These are phyloP conservation scores for Aegotheles bennettii DNA, from an alignment of 2,113 vertebrate genomes.

Conservation along the genomic window DNA sequence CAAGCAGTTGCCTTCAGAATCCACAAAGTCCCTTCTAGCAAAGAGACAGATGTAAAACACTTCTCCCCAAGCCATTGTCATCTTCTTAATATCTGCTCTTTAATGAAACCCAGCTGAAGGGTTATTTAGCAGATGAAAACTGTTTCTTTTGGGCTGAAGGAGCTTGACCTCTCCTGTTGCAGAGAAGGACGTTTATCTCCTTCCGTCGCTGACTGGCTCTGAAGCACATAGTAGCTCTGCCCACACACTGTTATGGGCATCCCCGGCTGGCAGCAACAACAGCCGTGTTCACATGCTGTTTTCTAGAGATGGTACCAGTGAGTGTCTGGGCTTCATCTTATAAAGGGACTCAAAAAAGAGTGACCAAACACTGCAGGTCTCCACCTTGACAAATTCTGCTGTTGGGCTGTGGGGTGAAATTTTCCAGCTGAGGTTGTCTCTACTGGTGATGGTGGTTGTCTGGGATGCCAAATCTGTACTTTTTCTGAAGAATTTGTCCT, in stretches of 20 bases:
- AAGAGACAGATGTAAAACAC: background rate
- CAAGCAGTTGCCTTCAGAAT: background rate
- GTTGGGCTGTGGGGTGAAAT: background rate
- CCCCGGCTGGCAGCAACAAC: background rate
- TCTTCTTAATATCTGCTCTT: background rate
- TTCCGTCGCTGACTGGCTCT: accelerated
- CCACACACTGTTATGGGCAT: accelerated
- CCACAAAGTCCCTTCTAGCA: background rate
- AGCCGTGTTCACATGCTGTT: accelerated
- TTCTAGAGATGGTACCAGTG: background rate
- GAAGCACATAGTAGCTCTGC: accelerated
- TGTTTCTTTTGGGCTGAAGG: background rate
- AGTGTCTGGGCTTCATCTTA: background rate
- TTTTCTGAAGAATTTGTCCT: background rate
- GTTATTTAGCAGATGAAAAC: background rate
- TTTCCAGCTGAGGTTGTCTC: background rate
- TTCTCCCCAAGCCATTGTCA: background rate
- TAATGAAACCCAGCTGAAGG: background rate
- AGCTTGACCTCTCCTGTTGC: background rate
- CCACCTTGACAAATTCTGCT: background rate
- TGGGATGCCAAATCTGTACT: background rate
- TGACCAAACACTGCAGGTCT: accelerated
- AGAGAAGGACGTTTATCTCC: background rate
- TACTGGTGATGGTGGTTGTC: background rate
- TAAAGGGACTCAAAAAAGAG: background rate